phyloP scores from a whole-genome alignment of 2,888 invertebrate species.

The Uloborus plumipes region DNA sequence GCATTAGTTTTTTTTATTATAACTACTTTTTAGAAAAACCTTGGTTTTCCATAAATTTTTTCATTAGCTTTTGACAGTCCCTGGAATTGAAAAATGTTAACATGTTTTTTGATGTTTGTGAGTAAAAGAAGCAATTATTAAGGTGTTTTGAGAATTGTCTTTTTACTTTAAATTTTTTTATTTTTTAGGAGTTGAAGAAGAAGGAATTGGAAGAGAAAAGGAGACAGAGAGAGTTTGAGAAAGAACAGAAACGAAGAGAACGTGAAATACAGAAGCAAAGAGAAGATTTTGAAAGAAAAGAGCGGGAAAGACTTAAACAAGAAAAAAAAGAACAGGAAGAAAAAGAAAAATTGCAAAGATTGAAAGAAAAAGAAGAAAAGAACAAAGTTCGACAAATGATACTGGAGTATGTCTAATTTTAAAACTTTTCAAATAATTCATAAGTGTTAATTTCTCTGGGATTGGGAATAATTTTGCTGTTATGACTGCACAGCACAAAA shows the following conservation, averaged over 20 bases:
- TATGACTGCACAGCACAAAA: too few species aligned
- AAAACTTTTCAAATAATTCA: neutral
- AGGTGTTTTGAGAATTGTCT: too few species aligned
- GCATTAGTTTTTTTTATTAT: too few species aligned
- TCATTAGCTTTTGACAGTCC: too few species aligned
- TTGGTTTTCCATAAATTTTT: too few species aligned
- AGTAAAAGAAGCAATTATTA: too few species aligned
- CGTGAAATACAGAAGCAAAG: slow-evolving; percentile 17
- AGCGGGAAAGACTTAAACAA: slow-evolving; percentile 35
- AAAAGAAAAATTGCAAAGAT: slow-evolving; percentile 45
- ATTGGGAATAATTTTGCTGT: too few species aligned
- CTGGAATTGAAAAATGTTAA: too few species aligned
- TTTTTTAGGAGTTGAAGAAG: slow-evolving; percentile 25
- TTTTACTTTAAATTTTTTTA: neutral
- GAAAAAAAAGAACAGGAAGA: slow-evolving; percentile 61
- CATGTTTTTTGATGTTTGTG: too few species aligned
- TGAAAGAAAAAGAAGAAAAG: slow-evolving; percentile 49
- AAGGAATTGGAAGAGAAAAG: slow-evolving; percentile 32
- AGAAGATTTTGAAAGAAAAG: slow-evolving; percentile 55
- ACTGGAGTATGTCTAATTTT: slow-evolving; percentile 27
- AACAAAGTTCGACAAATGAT: slow-evolving; percentile 16
- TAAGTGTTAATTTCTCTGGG: neutral
- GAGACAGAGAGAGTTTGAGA: slow-evolving; percentile 13
- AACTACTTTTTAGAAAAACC: too few species aligned
- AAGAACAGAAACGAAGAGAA: slow-evolving; percentile 33